These are phyloP conservation scores for Danio aesculapii DNA, from an alignment of 2,797 vertebrate species.

Conservation along the genomic window DNA sequence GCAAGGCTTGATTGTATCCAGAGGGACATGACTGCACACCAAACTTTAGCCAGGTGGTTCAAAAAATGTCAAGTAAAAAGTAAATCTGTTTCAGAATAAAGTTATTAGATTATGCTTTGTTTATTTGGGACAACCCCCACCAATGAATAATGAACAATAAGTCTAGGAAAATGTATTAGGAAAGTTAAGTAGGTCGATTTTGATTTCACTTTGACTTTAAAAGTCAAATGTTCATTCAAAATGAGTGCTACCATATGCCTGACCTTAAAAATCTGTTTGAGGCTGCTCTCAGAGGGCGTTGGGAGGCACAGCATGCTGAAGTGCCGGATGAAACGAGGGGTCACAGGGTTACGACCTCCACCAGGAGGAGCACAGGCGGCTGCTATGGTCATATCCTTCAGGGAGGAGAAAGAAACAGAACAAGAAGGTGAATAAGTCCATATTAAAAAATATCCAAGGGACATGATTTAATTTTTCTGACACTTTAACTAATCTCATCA, in stretches of 20 bases:
- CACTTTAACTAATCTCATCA: conserved; percentile 34
- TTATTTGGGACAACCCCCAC: not conserved
- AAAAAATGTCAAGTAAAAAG: not conserved
- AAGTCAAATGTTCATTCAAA: not conserved
- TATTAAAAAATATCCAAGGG: conserved; percentile 18
- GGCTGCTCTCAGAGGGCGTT: conserved; percentile 84
- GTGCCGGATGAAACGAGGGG: conserved; percentile 85
- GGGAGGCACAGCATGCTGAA: conserved; percentile 89
- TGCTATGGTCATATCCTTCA: conserved; percentile 83
- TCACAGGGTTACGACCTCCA: conserved; percentile 88
- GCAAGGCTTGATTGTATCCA: not conserved
- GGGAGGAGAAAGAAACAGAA: not conserved
- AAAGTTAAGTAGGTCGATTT: conserved; percentile 3
- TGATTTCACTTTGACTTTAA: conserved; percentile 15
- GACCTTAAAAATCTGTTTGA: conserved; percentile 89
- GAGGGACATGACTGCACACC: not conserved
- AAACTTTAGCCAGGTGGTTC: not conserved
- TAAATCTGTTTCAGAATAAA: not conserved
- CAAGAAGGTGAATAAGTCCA: conserved; percentile 21
- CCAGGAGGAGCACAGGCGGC: conserved; percentile 87
- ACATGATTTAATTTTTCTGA: conserved; percentile 16
- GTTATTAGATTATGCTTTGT: not conserved
- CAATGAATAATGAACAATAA: not conserved
- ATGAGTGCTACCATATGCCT: conserved; percentile 33
- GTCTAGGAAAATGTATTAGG: not conserved